Conservation (phyloP, 2,888 invertebrate genomes). For the Sphaerophoria rueppellii region DNA sequence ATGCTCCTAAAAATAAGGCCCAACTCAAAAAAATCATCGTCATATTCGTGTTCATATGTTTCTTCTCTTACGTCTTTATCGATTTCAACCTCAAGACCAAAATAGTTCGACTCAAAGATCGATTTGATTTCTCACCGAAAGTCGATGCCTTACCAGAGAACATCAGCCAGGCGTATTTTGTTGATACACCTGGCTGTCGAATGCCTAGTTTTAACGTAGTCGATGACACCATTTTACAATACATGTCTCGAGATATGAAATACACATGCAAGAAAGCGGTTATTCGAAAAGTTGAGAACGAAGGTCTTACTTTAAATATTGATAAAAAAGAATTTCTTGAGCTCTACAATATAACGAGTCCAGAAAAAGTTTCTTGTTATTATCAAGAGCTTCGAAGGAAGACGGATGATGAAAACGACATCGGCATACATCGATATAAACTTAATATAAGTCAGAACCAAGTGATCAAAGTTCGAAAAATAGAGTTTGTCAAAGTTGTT, state of each 20-base stretch:
- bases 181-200: conserved; percentile 81
- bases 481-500: conserved; percentile 87
- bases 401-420: conserved; percentile 76
- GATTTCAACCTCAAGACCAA: conserved; percentile 81
- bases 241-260: conserved; percentile 77
- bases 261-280: conserved; percentile 78
- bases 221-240: conserved; percentile 79
- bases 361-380: conserved; percentile 77
- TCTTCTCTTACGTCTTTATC: conserved; percentile 80
- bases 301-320: conserved; percentile 77
- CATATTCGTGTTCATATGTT: conserved; percentile 78
- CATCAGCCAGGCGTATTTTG: conserved; percentile 79
- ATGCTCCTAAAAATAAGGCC: conserved; percentile 77
- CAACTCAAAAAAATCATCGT: conserved; percentile 79
- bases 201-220: conserved; percentile 81
- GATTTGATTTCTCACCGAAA: conserved; percentile 79
- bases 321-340: conserved; percentile 76
- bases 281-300: conserved; percentile 75
- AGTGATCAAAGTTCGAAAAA: conserved; percentile 53
- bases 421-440: conserved; percentile 75
- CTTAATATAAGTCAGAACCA: conserved; percentile 78
- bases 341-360: conserved; percentile 77
- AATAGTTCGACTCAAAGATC: conserved; percentile 77
- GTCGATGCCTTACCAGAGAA: conserved; percentile 77
- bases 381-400: conserved; percentile 78